phyloP scores from a whole-genome alignment of 1,140 invertebrate genomes.

The Lutraria rhynchaena region DNA sequence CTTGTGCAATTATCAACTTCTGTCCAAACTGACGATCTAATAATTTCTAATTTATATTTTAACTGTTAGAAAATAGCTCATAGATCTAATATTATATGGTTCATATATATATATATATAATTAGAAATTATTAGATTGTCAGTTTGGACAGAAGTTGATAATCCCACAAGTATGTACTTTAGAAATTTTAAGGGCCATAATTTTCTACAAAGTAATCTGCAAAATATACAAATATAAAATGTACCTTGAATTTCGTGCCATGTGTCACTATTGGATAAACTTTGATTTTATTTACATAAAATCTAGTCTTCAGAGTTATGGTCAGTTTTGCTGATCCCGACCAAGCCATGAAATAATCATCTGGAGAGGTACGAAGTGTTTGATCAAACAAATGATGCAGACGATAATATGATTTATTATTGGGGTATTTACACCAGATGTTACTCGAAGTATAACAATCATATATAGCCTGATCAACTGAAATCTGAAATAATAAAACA shows the following conservation, averaged over 20 bases:
- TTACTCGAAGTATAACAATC: background rate
- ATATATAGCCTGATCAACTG: slow-evolving; percentile 17
- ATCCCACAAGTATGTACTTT: too few relatives aligned
- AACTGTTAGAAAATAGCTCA: too few relatives aligned
- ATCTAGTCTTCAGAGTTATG: slow-evolving; percentile 57
- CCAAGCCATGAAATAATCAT: slow-evolving; percentile 62
- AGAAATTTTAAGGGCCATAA: too few relatives aligned
- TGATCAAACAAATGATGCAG: slow-evolving; percentile 74
- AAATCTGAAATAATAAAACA: slow-evolving; percentile 30
- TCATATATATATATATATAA: too few relatives aligned
- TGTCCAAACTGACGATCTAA: too few relatives aligned
- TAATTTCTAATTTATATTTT: too few relatives aligned
- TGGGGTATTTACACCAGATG: slow-evolving; percentile 8
- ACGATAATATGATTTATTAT: slow-evolving; percentile 45
- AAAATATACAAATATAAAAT: too few relatives aligned
- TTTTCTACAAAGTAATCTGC: too few relatives aligned
- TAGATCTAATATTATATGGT: too few relatives aligned
- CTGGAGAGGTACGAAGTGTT: slow-evolving; percentile 50
- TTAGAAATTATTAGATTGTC: too few relatives aligned
- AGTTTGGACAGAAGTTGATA: too few relatives aligned
- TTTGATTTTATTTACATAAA: slow-evolving; percentile 69
- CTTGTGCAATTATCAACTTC: too few relatives aligned
- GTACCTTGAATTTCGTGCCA: slow-evolving; percentile 71
- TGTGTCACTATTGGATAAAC: slow-evolving; percentile 60
- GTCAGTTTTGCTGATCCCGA: slow-evolving; percentile 58